Conservation (phyloP, 2,888 invertebrate species). For the Ectropis crepuscularia region DNA sequence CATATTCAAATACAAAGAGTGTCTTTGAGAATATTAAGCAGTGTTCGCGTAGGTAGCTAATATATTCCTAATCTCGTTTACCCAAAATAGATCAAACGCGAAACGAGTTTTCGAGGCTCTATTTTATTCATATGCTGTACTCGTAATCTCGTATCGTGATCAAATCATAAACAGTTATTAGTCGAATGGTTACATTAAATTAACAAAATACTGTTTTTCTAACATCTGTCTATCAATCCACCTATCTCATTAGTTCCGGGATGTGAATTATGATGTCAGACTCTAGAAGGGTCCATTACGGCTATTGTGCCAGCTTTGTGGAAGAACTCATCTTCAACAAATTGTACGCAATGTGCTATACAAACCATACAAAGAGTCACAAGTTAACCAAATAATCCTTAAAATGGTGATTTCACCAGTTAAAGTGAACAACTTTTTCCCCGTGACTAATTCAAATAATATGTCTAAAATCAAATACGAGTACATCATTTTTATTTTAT, state of each 20-base stretch:
- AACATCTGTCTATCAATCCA: constrained; percentile 11
- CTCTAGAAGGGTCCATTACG: constrained; percentile 10
- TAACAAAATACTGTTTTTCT: constrained; percentile 5
- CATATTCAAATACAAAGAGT: neutral
- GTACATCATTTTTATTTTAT: too few species aligned
- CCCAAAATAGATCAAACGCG: constrained; percentile 21
- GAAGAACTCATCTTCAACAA: neutral
- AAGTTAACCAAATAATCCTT: too few species aligned
- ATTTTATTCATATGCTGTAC: constrained; percentile 9
- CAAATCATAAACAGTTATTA: neutral
- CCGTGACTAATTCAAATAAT: too few species aligned
- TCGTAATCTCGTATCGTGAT: too few species aligned
- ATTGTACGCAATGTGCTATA: neutral
- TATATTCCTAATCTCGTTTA: constrained; percentile 28
- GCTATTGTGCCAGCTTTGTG: neutral
- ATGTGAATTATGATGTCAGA: constrained; percentile 7
- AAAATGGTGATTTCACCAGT: too few species aligned
- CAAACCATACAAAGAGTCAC: too few species aligned
- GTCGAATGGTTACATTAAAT: neutral
- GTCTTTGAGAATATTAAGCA: constrained; percentile 21
- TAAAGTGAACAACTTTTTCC: too few species aligned
- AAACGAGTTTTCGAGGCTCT: constrained; percentile 25
- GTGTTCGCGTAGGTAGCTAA: constrained; percentile 22
- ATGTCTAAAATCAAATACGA: too few species aligned
- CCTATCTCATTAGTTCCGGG: constrained; percentile 5